Evolutionary conservation across 35 echinoderm and acorn worm genomes (phyloP), one percentile per base, ranked within the genome.

Genomic region (Ptychodera flava): DNA sequence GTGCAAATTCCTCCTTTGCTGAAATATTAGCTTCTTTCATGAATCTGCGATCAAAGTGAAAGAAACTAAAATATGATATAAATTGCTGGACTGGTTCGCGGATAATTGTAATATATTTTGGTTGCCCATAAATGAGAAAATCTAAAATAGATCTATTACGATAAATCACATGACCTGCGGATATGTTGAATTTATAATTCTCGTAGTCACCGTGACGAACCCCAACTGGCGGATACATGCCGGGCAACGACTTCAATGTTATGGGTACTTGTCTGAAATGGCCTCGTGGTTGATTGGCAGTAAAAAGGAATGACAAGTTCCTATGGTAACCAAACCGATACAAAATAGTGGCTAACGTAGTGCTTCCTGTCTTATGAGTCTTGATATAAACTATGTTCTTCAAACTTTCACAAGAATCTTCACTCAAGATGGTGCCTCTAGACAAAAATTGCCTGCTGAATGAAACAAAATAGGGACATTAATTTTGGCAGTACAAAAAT

Each of bases 281-380:
- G 32, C 82, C 83, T n/a, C n/a, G n/a, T 12, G 27, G 76, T 85
- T 28, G 31, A 79, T 15, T 33, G 2, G 80, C 31, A 31, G 28
- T 85, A 15, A 85, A 75, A 1, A 90, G 22, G 35, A 90, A 90
- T 27, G 89, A 90, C 35, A 90, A 36, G 34, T 90, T 90, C 12
- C 78, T 90, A 0, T 35, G 36, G 0, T 78, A 64, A 38, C 89
- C 89, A 79, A 37, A 90, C 35, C 83, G 34, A 28, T 90, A 38
- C 1, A 90, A 1, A 28, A 90, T 85, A 14, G 29, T 37, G 22
- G 82, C 34, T 30, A 90, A 29, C 28, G 89, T 85, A 10, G 89
- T 90, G 32, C 89, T 90, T 34, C 82, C 89, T 16, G 89, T 90
- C 75, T 90, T 90, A 33, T 90, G 84, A 16, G 89, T 90, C 34